These are phyloP conservation scores for Amphipoea oculea DNA, from an alignment of 2,888 invertebrate species.

Conservation along the genomic window DNA sequence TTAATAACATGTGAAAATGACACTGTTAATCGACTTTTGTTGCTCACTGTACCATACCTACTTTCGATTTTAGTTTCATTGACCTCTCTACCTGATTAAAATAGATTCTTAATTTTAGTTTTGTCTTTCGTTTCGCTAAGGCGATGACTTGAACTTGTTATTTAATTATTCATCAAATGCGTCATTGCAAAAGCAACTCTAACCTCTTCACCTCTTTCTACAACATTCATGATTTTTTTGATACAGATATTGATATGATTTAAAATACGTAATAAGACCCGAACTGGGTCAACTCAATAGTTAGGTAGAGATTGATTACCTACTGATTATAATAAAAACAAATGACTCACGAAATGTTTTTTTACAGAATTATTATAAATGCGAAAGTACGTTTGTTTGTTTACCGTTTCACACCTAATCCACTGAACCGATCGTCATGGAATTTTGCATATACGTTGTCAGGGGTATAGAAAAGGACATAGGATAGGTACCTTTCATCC, in stretches of 20 bases:
- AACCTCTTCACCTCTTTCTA: neutral
- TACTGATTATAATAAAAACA: neutral
- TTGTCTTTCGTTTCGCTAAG: neutral
- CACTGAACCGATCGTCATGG: too few species aligned
- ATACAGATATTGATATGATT: neutral
- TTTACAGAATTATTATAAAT: neutral
- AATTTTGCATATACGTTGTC: too few species aligned
- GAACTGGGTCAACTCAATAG: neutral
- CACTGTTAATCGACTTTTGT: too few species aligned
- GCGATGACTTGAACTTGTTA: neutral
- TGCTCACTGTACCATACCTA: neutral
- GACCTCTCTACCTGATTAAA: constrained; percentile 11
- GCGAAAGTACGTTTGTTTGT: neutral
- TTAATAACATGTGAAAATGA: too few species aligned
- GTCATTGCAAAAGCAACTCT: neutral
- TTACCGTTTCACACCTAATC: neutral
- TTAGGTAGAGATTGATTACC: neutral
- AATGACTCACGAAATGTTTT: neutral
- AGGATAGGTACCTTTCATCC: too few species aligned
- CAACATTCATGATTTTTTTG: neutral
- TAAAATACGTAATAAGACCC: neutral
- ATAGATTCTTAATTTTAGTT: constrained; percentile 19
- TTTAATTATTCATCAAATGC: neutral
- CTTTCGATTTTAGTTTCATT: constrained; percentile 19
- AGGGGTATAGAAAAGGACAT: too few species aligned